Conservation (phyloP, 2,113 vertebrate species). For the Pimephales promelas region DNA sequence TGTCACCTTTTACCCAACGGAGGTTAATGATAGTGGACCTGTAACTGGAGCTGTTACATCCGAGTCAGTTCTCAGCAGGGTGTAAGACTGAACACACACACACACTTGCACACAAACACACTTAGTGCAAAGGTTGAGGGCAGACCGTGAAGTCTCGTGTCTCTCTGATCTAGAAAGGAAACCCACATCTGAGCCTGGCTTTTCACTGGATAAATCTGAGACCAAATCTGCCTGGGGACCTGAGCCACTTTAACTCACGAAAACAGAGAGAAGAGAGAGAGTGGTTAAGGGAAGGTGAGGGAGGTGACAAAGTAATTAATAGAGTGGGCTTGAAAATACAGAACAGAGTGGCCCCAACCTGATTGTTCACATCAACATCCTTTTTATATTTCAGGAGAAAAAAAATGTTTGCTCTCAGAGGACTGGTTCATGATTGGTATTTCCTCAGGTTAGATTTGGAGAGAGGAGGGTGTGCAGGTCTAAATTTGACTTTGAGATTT, state of each 20-base stretch:
- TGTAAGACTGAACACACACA: conserved; percentile 7
- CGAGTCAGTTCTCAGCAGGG: conserved; percentile 39
- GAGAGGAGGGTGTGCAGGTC: conserved; percentile 27
- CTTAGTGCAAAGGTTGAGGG: conserved; percentile 15
- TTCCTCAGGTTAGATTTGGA: conserved; percentile 36
- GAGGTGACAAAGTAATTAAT: conserved; percentile 37
- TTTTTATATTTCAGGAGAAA: neutral
- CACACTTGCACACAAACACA: conserved; percentile 25
- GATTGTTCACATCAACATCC: conserved; percentile 6
- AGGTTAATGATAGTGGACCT: conserved; percentile 55
- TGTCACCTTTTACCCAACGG: conserved; percentile 45
- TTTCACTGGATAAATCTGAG: conserved; percentile 12
- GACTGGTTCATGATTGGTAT: conserved; percentile 38
- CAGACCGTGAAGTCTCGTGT: neutral
- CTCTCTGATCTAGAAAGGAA: conserved; percentile 1
- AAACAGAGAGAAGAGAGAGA: neutral
- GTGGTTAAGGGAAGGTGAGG: neutral
- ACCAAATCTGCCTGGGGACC: conserved; percentile 18
- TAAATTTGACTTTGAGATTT: neutral
- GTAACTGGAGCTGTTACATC: conserved; percentile 57
- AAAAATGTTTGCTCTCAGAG: conserved; percentile 30
- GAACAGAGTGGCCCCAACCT: conserved; percentile 21
- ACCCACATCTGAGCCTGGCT: conserved; percentile 28
- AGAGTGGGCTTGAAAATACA: conserved; percentile 8
- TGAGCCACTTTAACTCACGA: conserved; percentile 36